Base-by-base conservation (phyloP, 2,113 vertebrate genomes). In the Crypturellus undulatus region DNA sequence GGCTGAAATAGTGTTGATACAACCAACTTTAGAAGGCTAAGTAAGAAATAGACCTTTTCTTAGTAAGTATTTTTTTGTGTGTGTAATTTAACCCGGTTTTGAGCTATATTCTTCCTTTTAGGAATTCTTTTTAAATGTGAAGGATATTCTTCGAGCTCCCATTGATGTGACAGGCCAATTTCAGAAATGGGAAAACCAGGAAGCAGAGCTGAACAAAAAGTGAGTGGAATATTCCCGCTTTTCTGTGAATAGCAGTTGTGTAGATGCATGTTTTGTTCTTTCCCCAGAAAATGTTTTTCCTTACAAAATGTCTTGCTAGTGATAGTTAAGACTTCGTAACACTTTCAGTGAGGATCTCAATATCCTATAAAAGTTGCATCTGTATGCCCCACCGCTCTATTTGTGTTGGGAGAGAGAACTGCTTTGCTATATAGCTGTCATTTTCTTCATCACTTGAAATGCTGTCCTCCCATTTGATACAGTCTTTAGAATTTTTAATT, bases 111-210 rank as follows among this genome's bases (percentile, higher is more conserved):
- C 20, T 88, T 73, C 38, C 77, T 90, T 82, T 52, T 84, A 99
- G 99, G 99, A 99, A 90, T 99, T 99, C 95, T 99, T 99, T 98
- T 96, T 99, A 79, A 99, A 98, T 8, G 99, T 99, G 85, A 99
- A 99, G 77, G 99, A 99, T 92, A 67, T 99, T 32, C 98, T 99
- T 59, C 98, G 99, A 25, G 91, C 98, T 52, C 98, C 99, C 0
- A 96, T 97, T 2, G 98, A 99, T 40, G 84, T 98, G 86, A 98
- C 99, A 3, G 98, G 98, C 7, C 99, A 96, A 40, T 99, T 98
- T 97, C 99, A 99, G 90, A 99, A 99, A 97, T 99, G 99, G 99
- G 99, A 98, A 90, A 95, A 87, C 1, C 98, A 97, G 22, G 99
- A 99, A 91, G 79, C 87, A 4, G 98, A 98, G 36, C 98, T 99